phyloP scores from a whole-genome alignment of 2,888 invertebrate genomes.

The Agrotis clavis region DNA sequence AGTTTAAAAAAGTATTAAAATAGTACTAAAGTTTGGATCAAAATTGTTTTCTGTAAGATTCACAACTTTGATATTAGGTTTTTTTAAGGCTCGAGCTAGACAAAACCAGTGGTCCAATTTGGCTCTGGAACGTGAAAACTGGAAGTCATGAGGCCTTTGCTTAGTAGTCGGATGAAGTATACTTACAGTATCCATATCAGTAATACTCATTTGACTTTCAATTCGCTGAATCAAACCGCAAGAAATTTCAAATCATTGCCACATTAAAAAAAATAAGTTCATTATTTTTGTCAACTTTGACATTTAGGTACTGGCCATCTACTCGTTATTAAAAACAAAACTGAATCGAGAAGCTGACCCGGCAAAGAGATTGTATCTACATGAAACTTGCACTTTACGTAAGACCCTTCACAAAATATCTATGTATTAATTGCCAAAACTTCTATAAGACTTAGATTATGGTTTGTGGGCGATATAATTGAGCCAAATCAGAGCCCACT shows the following conservation, averaged over 20 bases:
- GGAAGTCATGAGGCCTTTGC: no score
- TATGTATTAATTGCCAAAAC: slow-evolving; percentile 13
- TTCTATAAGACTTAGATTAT: background rate
- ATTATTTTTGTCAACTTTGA: background rate
- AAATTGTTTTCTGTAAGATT: background rate
- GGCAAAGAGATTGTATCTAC: slow-evolving; percentile 18
- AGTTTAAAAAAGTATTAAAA: background rate
- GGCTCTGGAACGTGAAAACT: no score
- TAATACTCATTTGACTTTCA: background rate
- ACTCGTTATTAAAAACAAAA: background rate
- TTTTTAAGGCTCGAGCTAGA: background rate
- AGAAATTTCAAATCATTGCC: background rate
- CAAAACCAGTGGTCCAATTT: no score
- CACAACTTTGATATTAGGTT: background rate
- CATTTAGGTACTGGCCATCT: background rate
- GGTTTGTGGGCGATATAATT: slow-evolving; percentile 29
- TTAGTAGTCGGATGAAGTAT: no score
- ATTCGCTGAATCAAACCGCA: background rate
- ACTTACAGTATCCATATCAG: no score
- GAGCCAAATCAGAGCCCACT: background rate
- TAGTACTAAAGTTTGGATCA: no score
- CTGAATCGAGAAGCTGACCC: background rate
- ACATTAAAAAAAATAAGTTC: background rate
- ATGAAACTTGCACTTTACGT: slow-evolving; percentile 12
- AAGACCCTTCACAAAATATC: slow-evolving; percentile 17